Evolutionary conservation across 2,797 vertebrate genomes (phyloP).

Genomic region (Moxostoma hubbsi): DNA sequence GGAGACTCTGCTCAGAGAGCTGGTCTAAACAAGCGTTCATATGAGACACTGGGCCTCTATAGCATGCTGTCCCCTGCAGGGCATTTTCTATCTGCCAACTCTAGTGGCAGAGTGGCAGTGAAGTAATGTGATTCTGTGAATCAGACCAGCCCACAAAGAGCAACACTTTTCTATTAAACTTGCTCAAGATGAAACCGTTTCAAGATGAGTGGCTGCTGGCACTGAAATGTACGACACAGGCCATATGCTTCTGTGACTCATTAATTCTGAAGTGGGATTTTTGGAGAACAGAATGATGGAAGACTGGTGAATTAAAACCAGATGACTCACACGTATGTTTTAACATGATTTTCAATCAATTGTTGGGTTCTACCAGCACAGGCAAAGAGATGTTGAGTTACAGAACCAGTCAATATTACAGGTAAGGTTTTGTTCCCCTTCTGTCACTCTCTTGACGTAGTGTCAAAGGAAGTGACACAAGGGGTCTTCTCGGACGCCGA

Average conservation of each 20-base stretch:
- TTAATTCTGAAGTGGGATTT: slow-evolving; percentile 4
- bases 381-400: too few relatives aligned
- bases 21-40: neutral
- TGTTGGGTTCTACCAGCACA: neutral
- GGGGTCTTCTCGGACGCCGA: too few relatives aligned
- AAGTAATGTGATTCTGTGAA: slow-evolving; percentile 35
- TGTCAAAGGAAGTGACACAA: too few relatives aligned
- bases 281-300: slow-evolving; percentile 4
- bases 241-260: slow-evolving; percentile 23
- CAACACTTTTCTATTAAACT: slow-evolving; percentile 31
- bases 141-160: slow-evolving; percentile 33
- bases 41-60: slow-evolving; percentile 11
- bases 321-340: neutral
- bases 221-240: neutral
- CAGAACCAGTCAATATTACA: neutral
- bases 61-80: neutral
- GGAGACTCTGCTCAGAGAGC: neutral
- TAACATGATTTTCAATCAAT: slow-evolving; percentile 16
- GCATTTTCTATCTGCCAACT: slow-evolving; percentile 27
- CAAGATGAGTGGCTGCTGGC: slow-evolving; percentile 15
- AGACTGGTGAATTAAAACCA: neutral
- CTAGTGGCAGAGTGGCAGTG: slow-evolving; percentile 10
- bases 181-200: slow-evolving; percentile 28
- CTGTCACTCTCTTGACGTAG: too few relatives aligned
- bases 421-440: too few relatives aligned